A percentile compares a stretch with the other conserved stretches of the same genome.
These are phyloP conservation scores for Dione juno DNA, from an alignment of 2,888 invertebrate genomes.

Conservation along the genomic window DNA sequence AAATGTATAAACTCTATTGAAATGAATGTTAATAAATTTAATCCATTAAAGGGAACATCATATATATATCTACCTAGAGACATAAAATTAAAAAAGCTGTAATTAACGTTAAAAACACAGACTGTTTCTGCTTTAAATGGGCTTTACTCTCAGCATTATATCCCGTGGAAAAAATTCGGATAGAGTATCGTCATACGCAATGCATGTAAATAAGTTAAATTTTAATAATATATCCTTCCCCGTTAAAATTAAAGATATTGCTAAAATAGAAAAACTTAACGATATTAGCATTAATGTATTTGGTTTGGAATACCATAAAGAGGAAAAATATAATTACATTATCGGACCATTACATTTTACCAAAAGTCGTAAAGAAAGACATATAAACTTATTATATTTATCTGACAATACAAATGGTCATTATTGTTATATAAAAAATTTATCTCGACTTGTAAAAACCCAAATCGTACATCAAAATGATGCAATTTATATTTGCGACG, in stretches of 20 bases:
- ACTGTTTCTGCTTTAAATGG: slow-evolving; percentile 12
- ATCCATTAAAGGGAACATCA: slow-evolving; percentile 5
- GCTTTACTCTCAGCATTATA: slow-evolving; percentile 16
- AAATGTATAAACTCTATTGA: slow-evolving; percentile 59
- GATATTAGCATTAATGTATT: too few relatives aligned
- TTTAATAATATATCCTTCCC: not conserved
- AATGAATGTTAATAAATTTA: slow-evolving; percentile 65
- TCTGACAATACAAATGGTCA: too few relatives aligned
- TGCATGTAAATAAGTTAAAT: too few relatives aligned
- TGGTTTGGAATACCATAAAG: not conserved
- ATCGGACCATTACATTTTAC: slow-evolving; percentile 6
- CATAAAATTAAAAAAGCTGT: slow-evolving; percentile 12
- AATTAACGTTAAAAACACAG: slow-evolving; percentile 10
- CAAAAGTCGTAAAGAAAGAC: slow-evolving; percentile 1
- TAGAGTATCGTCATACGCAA: slow-evolving; percentile 1
- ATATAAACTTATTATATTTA: slow-evolving; percentile 9
- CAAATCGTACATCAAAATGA: not conserved
- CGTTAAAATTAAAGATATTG: not conserved
- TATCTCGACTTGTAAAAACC: not conserved
- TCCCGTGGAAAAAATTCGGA: slow-evolving; percentile 4
- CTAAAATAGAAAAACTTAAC: slow-evolving; percentile 4
- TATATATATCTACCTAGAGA: not conserved
- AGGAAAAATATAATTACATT: slow-evolving; percentile 1
- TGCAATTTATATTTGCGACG: slow-evolving; percentile 6
- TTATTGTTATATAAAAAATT: slow-evolving; percentile 9